Evolutionary conservation across 1,140 invertebrate species (phyloP).

Genomic region (Ceratina japonica): DNA sequence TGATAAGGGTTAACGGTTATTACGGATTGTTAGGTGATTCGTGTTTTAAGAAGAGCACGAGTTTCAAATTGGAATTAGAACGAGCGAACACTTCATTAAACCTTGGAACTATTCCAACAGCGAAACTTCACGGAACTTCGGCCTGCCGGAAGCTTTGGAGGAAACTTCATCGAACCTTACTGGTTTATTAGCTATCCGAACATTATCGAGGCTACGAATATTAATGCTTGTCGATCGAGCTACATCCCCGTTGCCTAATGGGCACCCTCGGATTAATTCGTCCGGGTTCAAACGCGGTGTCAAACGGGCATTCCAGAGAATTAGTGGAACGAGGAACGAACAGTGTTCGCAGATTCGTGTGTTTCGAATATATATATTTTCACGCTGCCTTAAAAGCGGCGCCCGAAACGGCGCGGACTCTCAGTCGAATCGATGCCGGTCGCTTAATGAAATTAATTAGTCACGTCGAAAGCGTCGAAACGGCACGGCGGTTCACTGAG

Average conservation of each 20-base stretch:
- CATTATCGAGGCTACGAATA: constrained; percentile 1
- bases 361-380: too few relatives aligned
- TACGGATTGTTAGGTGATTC: background rate
- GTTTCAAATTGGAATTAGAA: constrained; percentile 12
- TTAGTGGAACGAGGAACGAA: too few relatives aligned
- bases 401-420: too few relatives aligned
- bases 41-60: background rate
- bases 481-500: background rate
- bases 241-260: background rate
- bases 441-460: constrained; percentile 42
- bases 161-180: constrained; percentile 12
- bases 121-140: background rate
- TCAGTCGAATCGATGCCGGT: too few relatives aligned
- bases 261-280: background rate
- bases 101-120: background rate
- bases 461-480: background rate
- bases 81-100: constrained; percentile 10
- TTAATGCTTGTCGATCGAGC: constrained; percentile 2
- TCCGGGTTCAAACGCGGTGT: too few relatives aligned
- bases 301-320: background rate
- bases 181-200: constrained; percentile 7
- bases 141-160: background rate
- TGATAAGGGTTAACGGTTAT: background rate
- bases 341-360: too few relatives aligned
- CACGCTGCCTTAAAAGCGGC: too few relatives aligned